Percentiles rank a stretch among this genome's conserved stretches.
Conservation (phyloP, 1,140 invertebrate species). For the Drosophila sproati region DNA sequence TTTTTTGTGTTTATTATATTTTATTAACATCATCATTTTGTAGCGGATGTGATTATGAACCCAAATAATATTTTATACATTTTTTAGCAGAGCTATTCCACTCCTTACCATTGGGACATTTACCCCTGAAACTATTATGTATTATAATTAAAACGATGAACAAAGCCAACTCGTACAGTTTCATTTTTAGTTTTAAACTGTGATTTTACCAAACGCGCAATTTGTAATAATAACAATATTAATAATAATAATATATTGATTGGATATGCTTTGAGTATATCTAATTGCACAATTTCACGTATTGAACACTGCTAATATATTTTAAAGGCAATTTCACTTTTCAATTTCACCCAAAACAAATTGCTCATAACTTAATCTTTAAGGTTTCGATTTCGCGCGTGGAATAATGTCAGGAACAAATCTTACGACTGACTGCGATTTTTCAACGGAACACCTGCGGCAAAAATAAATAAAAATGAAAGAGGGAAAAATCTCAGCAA, state of each 20-base stretch:
- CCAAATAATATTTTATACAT: slow-evolving; percentile 59
- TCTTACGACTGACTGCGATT: slow-evolving; percentile 7
- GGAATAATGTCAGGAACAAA: not conserved
- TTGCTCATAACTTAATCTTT: slow-evolving; percentile 11
- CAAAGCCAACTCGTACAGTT: slow-evolving; percentile 18
- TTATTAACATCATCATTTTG: slow-evolving; percentile 31
- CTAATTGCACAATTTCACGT: not conserved
- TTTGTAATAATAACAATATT: too few relatives aligned
- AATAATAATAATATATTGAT: slow-evolving; percentile 32
- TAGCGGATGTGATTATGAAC: slow-evolving; percentile 31
- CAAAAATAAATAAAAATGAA: slow-evolving; percentile 13
- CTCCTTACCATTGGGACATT: slow-evolving; percentile 36
- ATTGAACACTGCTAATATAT: not conserved
- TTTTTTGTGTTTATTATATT: slow-evolving; percentile 56
- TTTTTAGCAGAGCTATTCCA: slow-evolving; percentile 31
- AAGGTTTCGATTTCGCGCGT: slow-evolving; percentile 9
- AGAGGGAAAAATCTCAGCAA: not conserved
- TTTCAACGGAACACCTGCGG: slow-evolving; percentile 24
- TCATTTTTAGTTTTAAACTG: slow-evolving; percentile 27
- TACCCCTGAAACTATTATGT: not conserved
- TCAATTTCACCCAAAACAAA: slow-evolving; percentile 4
- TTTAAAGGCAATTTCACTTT: not conserved
- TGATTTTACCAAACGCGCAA: not conserved
- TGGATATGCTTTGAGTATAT: slow-evolving; percentile 41
- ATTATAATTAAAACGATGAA: slow-evolving; percentile 32